Base-by-base conservation (phyloP, 2,113 vertebrate species). In the Oryzias javanicus region DNA sequence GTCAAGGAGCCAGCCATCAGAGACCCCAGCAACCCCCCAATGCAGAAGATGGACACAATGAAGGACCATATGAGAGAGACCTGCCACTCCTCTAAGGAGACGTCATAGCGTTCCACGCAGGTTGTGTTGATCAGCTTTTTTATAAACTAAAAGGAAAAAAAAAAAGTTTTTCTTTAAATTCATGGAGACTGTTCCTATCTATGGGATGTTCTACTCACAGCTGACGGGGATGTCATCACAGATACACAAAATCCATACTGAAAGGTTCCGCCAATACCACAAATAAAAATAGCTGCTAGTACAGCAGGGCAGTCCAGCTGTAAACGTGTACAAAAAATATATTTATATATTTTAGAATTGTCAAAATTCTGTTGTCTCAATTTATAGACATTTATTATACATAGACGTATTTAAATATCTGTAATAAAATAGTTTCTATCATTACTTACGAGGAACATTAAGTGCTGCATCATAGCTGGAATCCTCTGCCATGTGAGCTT, bases 221-320 rank as follows among this genome's bases (percentile, higher is more conserved):
- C 58, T 14, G 93, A 91, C 3, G 94, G 91, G 6, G 92, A 90
- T 24, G 89, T 94, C 82, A 94, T 86, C 59, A 92, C 87, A 42
- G 93, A 92, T 29, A 94, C 3, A 10, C 88, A 71, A 64, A 92
- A 87, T 53, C 94, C 93, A 79, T 92, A 95, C 5, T 94, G 94
- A 79, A 94, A 95, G 3, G 87, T 73, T 35, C 93, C 94, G 54
- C 92, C 92, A 14, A 93, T 87, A 44, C 92, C 94, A 59, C 88
- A 53, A 40, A 91, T 72, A 46, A 92, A 84, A 60, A 87, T 76
- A 22, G 74, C 74, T 17, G 76, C 82, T 14, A 91, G 55, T 1
- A 91, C 67, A 41, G 79, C 51, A 29, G 89, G 91, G 42, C 35
- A 82, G n/a, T 83, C 49, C 5, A 75, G 42, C 91, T 92, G 83